phyloP scores from a whole-genome alignment of 2,888 invertebrate species.

The Diaphora mendica region DNA sequence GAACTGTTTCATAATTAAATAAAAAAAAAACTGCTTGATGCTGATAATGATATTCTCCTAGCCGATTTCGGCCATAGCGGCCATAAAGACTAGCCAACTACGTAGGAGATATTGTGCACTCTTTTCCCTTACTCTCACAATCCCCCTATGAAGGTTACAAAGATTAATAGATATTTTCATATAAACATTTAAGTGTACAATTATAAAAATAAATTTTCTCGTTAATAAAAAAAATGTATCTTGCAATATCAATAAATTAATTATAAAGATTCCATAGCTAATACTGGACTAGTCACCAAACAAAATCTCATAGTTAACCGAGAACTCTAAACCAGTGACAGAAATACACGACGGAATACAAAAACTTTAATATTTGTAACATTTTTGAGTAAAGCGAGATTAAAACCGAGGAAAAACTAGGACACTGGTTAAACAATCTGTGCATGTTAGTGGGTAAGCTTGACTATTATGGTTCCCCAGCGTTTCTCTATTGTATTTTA shows the following conservation, averaged over 20 bases:
- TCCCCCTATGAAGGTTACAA: background rate
- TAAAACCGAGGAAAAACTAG: slow-evolving; percentile 5
- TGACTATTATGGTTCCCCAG: slow-evolving; percentile 4
- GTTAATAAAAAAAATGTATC: no score
- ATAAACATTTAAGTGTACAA: background rate
- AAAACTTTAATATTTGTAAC: background rate
- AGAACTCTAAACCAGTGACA: background rate
- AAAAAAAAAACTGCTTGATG: no score
- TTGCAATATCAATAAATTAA: no score
- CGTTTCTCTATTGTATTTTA: slow-evolving; percentile 11
- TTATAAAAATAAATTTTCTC: background rate
- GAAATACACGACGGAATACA: background rate
- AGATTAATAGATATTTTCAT: background rate
- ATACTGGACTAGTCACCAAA: background rate
- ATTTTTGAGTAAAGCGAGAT: background rate
- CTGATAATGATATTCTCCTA: no score
- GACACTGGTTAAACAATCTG: background rate
- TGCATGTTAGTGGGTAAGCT: slow-evolving; percentile 5
- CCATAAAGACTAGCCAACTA: no score
- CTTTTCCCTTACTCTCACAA: background rate
- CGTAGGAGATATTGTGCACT: no score
- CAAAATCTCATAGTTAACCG: no score
- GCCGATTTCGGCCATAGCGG: no score
- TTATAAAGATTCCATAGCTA: background rate
- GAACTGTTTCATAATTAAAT: background rate